Conservation (phyloP, 2,888 invertebrate genomes). For the Callinectes sapidus region DNA sequence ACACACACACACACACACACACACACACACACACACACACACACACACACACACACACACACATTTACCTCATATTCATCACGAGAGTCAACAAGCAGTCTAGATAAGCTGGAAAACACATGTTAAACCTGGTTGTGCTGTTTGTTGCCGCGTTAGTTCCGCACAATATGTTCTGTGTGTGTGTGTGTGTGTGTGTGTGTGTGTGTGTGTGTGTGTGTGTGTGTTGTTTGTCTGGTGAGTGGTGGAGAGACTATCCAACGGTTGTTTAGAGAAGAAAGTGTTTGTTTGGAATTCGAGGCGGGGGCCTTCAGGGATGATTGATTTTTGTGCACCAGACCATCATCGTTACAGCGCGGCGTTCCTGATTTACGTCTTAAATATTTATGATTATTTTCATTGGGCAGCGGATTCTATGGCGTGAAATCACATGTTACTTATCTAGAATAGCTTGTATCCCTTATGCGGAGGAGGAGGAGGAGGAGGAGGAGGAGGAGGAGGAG, state of each 20-base stretch:
- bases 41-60: background rate
- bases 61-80: background rate
- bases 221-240: background rate
- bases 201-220: conserved; percentile 7
- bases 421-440: too few species aligned
- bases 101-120: conserved; percentile 13
- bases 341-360: background rate
- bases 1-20: background rate
- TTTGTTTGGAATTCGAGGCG: conserved; percentile 1
- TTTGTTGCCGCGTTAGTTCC: background rate
- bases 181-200: conserved; percentile 26
- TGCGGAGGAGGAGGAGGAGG: too few species aligned
- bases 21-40: conserved; percentile 5
- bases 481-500: too few species aligned
- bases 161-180: conserved; percentile 1
- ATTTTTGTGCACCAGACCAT: conserved; percentile 11
- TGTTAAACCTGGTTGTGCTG: background rate
- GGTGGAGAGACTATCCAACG: background rate
- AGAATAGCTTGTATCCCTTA: too few species aligned
- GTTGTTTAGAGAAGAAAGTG: conserved; percentile 2
- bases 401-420: too few species aligned
- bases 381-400: background rate
- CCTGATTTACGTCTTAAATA: background rate
- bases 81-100: background rate
- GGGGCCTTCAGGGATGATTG: background rate